Evolutionary conservation across 2,797 vertebrate genomes (phyloP).

Genomic region (Girardinus metallicus): DNA sequence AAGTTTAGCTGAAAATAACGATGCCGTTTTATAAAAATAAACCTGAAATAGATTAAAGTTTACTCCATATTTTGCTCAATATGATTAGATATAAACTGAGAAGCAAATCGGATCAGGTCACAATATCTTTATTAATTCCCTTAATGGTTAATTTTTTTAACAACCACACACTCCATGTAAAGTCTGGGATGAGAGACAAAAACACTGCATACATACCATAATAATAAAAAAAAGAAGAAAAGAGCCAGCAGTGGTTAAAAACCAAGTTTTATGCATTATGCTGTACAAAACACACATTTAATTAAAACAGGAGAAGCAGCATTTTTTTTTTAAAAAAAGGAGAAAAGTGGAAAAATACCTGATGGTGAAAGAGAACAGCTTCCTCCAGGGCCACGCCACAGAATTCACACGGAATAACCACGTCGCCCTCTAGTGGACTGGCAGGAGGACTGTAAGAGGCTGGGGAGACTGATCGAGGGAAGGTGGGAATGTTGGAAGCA

Average conservation of each 20-base stretch:
- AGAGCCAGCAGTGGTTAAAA: not conserved
- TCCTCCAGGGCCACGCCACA: constrained; percentile 93
- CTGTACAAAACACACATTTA: not conserved
- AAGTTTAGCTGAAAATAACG: not conserved
- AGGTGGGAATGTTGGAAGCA: constrained; percentile 75
- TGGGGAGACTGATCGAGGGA: constrained; percentile 72
- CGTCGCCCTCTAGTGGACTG: constrained; percentile 77
- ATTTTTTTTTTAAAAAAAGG: not conserved
- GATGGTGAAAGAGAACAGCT: constrained; percentile 92
- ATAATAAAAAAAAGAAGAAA: not conserved
- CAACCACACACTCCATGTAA: not conserved
- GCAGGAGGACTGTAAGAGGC: constrained; percentile 76
- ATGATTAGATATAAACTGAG: not conserved
- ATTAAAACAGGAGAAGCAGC: not conserved
- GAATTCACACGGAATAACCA: constrained; percentile 95
- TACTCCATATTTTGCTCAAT: not conserved
- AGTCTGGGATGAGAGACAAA: not conserved
- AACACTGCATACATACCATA: not conserved
- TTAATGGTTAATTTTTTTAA: not conserved
- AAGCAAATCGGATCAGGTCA: not conserved
- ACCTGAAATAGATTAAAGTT: not conserved
- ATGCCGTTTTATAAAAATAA: not conserved
- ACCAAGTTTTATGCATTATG: not conserved
- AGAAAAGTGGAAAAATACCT: constrained; percentile 78
- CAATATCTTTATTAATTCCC: not conserved